Evolutionary conservation across 2,797 vertebrate species (phyloP).

Genomic region (Pelodytes ibericus): DNA sequence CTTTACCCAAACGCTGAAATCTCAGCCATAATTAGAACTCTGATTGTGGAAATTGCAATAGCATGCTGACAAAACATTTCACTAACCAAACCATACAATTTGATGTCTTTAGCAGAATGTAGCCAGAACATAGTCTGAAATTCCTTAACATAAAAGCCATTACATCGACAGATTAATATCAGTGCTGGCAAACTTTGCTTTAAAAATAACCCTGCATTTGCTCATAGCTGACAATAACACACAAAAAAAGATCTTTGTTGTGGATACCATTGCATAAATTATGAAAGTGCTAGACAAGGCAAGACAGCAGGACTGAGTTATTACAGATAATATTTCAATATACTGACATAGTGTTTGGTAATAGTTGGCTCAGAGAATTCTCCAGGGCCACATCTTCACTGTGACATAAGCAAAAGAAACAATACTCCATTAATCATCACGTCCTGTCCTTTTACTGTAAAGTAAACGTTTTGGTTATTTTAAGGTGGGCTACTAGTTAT

Average conservation of each 20-base stretch:
- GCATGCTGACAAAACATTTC: constrained; percentile 54
- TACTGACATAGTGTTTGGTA: constrained; percentile 53
- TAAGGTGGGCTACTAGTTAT: constrained; percentile 54
- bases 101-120: constrained; percentile 49
- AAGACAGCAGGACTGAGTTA: constrained; percentile 50
- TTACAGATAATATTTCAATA: constrained; percentile 54
- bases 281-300: constrained; percentile 52
- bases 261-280: constrained; percentile 43
- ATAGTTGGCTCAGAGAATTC: constrained; percentile 56
- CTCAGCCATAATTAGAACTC: constrained; percentile 47
- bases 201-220: constrained; percentile 51
- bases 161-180: constrained; percentile 34
- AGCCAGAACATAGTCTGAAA: constrained; percentile 40
- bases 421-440: constrained; percentile 60
- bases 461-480: constrained; percentile 55
- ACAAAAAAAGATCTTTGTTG: constrained; percentile 20
- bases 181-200: constrained; percentile 34
- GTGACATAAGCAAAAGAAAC: constrained; percentile 62
- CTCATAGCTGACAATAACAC: constrained; percentile 30
- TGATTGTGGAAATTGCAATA: constrained; percentile 42
- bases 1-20: constrained; percentile 23
- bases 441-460: constrained; percentile 51
- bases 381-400: constrained; percentile 53
- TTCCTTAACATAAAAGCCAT: constrained; percentile 35
- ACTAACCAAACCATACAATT: constrained; percentile 53